Evolutionary conservation across 1,140 invertebrate genomes (phyloP).

Genomic region (Drosophila ficusphila): DNA sequence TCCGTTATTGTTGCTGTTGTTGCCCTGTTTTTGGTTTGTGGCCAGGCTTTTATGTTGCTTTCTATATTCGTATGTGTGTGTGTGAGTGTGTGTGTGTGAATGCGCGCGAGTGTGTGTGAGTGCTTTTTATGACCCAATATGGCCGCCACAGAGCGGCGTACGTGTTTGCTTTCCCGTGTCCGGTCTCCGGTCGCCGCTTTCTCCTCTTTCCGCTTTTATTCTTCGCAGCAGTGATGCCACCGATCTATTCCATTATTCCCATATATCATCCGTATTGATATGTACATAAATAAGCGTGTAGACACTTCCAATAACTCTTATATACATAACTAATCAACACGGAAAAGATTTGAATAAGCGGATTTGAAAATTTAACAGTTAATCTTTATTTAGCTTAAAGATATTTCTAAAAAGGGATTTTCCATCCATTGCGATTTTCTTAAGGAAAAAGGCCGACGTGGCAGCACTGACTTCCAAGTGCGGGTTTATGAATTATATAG

Average conservation of each 20-base stretch:
- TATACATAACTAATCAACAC: no score
- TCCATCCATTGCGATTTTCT: no score
- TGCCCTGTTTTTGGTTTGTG: conserved; percentile 53
- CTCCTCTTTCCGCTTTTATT: not conserved
- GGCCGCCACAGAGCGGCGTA: conserved; percentile 71
- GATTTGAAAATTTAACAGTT: no score
- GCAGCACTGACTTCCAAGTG: conserved; percentile 27
- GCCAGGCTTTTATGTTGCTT: conserved; percentile 61
- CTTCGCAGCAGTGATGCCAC: conserved; percentile 16
- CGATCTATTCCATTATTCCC: not conserved
- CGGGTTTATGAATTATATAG: conserved; percentile 79
- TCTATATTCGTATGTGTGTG: conserved; percentile 13
- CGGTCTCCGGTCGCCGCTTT: conserved; percentile 28
- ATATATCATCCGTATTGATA: not conserved
- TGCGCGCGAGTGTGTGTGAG: conserved; percentile 46
- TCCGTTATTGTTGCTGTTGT: conserved; percentile 46
- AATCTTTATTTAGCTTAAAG: no score
- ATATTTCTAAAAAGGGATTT: no score
- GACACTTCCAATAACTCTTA: no score
- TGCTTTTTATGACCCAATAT: conserved; percentile 81
- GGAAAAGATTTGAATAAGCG: no score
- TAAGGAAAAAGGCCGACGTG: not conserved
- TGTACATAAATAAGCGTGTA: no score
- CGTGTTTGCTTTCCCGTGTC: conserved; percentile 58
- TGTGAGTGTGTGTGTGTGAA: conserved; percentile 23